Percentiles rank a stretch among this genome's conserved stretches.
phyloP scores from a whole-genome alignment of 2,113 vertebrate species.

The Dromas ardeola region DNA sequence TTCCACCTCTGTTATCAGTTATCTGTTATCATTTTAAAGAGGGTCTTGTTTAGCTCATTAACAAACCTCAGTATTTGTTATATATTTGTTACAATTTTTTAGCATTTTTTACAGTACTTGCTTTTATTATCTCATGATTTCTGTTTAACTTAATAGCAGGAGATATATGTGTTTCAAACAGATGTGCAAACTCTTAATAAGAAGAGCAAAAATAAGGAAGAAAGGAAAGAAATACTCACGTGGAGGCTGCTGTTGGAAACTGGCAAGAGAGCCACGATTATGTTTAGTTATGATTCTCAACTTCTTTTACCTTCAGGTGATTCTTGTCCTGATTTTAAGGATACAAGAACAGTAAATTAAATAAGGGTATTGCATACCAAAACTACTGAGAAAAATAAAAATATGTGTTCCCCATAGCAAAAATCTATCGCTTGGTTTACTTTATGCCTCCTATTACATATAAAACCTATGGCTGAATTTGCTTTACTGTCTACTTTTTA shows the following conservation, averaged over 20 bases:
- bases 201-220: background rate
- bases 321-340: background rate
- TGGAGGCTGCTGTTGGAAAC: background rate
- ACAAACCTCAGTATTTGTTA: background rate
- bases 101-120: background rate
- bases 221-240: background rate
- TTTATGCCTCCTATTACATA: background rate
- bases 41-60: background rate
- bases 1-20: background rate
- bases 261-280: background rate
- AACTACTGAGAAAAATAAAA: constrained; percentile 15
- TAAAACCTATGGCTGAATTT: constrained; percentile 19
- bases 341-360: constrained; percentile 22
- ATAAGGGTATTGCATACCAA: background rate
- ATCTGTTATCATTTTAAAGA: background rate
- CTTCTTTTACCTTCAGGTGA: constrained; percentile 15
- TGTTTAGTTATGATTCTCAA: background rate
- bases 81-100: background rate
- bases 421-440: constrained; percentile 10
- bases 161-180: background rate
- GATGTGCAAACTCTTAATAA: background rate
- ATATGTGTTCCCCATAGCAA: background rate
- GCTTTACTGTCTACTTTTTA: background rate
- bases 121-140: background rate
- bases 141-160: background rate